Conservation (phyloP, 2,888 invertebrate genomes). For the Rhyacophila evoluta region DNA sequence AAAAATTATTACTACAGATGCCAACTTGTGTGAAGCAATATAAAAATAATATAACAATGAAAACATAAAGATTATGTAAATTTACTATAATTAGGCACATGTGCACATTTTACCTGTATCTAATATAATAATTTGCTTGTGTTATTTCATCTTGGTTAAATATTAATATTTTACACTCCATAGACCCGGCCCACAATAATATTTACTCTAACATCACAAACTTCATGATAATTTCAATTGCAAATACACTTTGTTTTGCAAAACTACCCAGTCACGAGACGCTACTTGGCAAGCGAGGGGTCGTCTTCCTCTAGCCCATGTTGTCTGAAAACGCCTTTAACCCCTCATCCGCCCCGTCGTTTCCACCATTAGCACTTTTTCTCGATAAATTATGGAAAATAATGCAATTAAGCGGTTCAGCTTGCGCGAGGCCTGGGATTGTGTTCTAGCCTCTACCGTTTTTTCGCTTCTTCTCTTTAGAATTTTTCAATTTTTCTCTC, state of each 20-base stretch:
- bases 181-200: not conserved
- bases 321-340: conserved; percentile 30
- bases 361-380: conserved; percentile 55
- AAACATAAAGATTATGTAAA: too few species aligned
- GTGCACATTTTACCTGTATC: too few species aligned
- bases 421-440: conserved; percentile 38
- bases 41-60: too few species aligned
- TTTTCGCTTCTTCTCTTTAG: conserved; percentile 35
- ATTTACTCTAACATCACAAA: not conserved
- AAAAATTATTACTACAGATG: too few species aligned
- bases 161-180: not conserved
- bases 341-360: conserved; percentile 34
- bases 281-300: not conserved
- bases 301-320: not conserved
- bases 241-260: not conserved
- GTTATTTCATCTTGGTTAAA: not conserved
- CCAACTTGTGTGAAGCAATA: too few species aligned
- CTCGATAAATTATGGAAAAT: conserved; percentile 55
- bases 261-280: conserved; percentile 5
- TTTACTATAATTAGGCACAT: too few species aligned
- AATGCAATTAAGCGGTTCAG: conserved; percentile 54
- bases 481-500: conserved; percentile 42
- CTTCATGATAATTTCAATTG: conserved; percentile 1
- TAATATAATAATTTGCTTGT: not conserved
- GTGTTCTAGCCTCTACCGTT: conserved; percentile 27